These are phyloP conservation scores for Diplodus puntazzo DNA, from an alignment of 2,797 vertebrate genomes.

Conservation along the genomic window DNA sequence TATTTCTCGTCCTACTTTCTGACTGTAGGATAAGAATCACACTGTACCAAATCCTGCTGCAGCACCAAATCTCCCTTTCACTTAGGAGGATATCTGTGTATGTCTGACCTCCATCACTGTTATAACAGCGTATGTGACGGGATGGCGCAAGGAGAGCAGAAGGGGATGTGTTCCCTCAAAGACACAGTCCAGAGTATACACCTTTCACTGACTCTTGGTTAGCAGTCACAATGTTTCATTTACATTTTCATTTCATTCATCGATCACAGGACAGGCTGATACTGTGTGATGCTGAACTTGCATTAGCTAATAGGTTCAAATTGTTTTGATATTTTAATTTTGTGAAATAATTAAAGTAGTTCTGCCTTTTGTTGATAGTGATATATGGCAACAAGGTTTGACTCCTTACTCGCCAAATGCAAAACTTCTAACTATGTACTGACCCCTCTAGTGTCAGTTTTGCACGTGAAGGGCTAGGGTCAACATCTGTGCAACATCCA, in stretches of 20 bases:
- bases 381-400: not conserved
- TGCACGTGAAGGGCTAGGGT: too few species aligned
- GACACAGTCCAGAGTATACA: not conserved
- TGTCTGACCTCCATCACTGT: not conserved
- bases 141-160: not conserved
- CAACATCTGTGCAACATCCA: too few species aligned
- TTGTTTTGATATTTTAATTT: not conserved
- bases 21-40: not conserved
- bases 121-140: not conserved
- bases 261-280: not conserved
- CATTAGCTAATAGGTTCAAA: not conserved
- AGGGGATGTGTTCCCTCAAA: not conserved
- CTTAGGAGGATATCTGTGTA: not conserved
- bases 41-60: not conserved
- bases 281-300: not conserved
- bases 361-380: not conserved
- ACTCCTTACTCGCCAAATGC: too few species aligned
- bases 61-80: constrained; percentile 3
- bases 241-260: not conserved
- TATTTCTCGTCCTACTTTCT: constrained; percentile 2
- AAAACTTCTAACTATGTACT: too few species aligned
- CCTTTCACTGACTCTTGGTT: not conserved
- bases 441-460: too few species aligned
- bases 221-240: not conserved
- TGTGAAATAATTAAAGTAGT: too few species aligned